Conservation (phyloP, 37 sponge, comb jelly and placozoan species). For the Beroe ovata region DNA sequence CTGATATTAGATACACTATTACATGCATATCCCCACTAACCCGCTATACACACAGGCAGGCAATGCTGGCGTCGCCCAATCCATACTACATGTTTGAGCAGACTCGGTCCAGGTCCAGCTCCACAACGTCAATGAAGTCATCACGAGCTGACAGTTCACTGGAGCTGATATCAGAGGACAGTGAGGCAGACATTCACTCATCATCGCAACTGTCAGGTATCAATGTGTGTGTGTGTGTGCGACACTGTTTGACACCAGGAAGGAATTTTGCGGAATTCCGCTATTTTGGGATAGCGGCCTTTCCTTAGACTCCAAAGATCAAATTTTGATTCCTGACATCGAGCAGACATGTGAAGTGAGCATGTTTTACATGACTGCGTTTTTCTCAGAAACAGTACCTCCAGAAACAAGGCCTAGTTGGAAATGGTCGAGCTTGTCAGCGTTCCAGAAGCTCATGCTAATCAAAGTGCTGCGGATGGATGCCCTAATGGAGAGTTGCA, state of each 20-base stretch:
- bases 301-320: no score
- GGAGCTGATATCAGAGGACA: constrained; percentile 55
- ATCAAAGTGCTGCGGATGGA: constrained; percentile 65
- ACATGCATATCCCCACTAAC: no score
- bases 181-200: constrained; percentile 35
- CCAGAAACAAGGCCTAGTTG: constrained; percentile 50
- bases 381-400: no score
- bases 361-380: no score
- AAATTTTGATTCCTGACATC: no score
- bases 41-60: no score
- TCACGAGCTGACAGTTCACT: constrained; percentile 55
- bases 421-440: constrained; percentile 60
- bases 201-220: constrained; percentile 18
- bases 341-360: no score
- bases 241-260: no score
- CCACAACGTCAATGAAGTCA: constrained; percentile 13
- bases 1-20: no score
- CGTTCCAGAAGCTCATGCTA: constrained; percentile 65
- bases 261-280: no score
- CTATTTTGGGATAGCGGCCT: no score
- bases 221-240: no score
- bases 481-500: constrained; percentile 32
- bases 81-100: constrained; percentile 58
- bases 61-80: constrained; percentile 48
- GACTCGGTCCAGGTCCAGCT: constrained; percentile 32